These are phyloP conservation scores for Hypanus sabinus DNA, from an alignment of 2,113 vertebrate species.

Conservation along the genomic window DNA sequence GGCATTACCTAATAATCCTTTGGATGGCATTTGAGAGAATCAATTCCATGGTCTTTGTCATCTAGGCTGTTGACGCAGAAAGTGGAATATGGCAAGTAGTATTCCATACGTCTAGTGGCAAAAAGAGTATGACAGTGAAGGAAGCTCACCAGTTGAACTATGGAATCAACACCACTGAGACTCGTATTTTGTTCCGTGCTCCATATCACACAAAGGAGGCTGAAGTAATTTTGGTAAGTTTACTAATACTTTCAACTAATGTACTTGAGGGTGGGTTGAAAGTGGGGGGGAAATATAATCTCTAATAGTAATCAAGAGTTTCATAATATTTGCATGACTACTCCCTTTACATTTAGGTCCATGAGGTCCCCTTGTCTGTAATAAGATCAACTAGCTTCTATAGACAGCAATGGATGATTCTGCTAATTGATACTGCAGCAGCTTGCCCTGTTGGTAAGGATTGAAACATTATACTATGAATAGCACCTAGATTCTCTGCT, in stretches of 20 bases:
- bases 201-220: slow-evolving; percentile 43
- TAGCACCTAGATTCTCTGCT: neutral
- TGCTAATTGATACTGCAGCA: slow-evolving; percentile 53
- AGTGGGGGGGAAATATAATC: too few relatives aligned
- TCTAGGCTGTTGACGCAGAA: slow-evolving; percentile 41
- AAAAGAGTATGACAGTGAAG: slow-evolving; percentile 43
- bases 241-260: neutral
- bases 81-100: slow-evolving; percentile 50
- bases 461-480: too few relatives aligned
- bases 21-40: neutral
- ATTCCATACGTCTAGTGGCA: slow-evolving; percentile 46
- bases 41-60: too few relatives aligned
- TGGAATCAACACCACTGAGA: slow-evolving; percentile 46
- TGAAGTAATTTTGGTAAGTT: slow-evolving; percentile 43
- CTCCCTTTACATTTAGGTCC: slow-evolving; percentile 50
- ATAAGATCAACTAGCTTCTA: slow-evolving; percentile 62
- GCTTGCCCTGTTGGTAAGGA: slow-evolving; percentile 56
- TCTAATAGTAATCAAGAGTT: too few relatives aligned
- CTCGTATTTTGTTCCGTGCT: slow-evolving; percentile 47
- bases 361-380: slow-evolving; percentile 59
- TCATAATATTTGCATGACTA: accelerated
- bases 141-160: slow-evolving; percentile 49
- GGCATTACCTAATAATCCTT: too few relatives aligned
- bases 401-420: slow-evolving; percentile 53
- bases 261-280: too few relatives aligned